phyloP scores from a whole-genome alignment of 2,113 vertebrate genomes.

The Sceloporus undulatus region DNA sequence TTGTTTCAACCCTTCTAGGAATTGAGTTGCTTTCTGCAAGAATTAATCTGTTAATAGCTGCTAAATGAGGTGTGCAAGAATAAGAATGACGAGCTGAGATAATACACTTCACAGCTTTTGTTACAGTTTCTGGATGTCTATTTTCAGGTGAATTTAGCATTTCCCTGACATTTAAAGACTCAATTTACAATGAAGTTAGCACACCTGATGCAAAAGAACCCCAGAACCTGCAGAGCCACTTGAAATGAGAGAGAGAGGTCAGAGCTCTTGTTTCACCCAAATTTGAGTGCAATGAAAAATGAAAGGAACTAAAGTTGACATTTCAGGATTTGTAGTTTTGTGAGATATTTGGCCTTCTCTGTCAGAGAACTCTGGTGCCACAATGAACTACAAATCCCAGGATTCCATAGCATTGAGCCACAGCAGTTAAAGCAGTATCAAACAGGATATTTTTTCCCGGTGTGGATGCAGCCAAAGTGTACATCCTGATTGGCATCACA shows the following conservation, averaged over 20 bases:
- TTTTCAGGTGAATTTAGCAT: slow-evolving; percentile 27
- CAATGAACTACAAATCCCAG: no score
- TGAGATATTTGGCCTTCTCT: no score
- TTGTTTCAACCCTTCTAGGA: background rate
- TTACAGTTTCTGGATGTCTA: background rate
- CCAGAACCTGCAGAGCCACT: background rate
- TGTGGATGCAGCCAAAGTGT: background rate
- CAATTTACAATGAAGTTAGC: slow-evolving; percentile 10
- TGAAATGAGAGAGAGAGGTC: background rate
- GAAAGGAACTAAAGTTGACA: no score
- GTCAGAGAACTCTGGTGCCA: no score
- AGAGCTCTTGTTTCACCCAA: no score
- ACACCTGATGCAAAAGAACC: background rate
- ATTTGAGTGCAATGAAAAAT: background rate
- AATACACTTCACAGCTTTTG: slow-evolving; percentile 14
- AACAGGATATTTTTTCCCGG: no score
- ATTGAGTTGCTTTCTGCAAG: background rate
- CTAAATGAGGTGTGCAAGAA: background rate
- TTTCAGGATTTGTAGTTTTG: no score
- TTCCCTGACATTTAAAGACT: slow-evolving; percentile 21
- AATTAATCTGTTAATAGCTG: slow-evolving; percentile 11
- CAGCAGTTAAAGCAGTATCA: no score
- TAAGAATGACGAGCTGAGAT: background rate
- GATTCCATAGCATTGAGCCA: no score
- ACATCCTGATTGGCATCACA: background rate